Evolutionary conservation across 2,888 invertebrate genomes (phyloP), one percentile per base, ranked within the genome.

Genomic region (Lithophane leautieri): DNA sequence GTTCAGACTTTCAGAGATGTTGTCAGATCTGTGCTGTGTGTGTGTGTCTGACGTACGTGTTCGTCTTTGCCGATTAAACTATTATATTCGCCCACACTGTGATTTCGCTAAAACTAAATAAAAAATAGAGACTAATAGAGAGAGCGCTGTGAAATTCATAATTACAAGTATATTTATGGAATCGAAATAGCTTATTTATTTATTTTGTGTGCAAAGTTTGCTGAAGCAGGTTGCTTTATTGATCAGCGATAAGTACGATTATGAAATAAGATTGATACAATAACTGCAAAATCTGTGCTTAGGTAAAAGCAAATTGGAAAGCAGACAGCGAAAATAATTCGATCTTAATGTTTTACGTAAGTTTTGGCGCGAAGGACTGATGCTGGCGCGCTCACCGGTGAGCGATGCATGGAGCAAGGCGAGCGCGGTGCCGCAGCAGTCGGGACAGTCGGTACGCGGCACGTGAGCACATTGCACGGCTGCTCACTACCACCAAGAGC

Each of bases 361-460:
- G 63, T 54, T 71, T 79, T 73, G 69, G 71, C 71, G 73, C 66
- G 47, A 76, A 74, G 47, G 61, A 76, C 74, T 72, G 69, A 79
- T 79, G 72, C 70, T 73, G 34, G 65, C 52, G 56, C 50, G 44
- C n/a, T 60, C 60, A 60, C 60, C 60, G 44, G 52, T 78, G 60
- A 72, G 74, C 70, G 44, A 83, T 83, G 85, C 34, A 60, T 58
- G 44, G 60, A 82, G 44, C 19, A 56, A 70, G 50, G 25, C 66
- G 56, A 74, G 71, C 16, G 70, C 47, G 66, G 47, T n/a, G 67
- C 58, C 44, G 65, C 52, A 25, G 60, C 72, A 61, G n/a, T n/a
- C n/a, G n/a, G n/a, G n/a, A 60, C 81, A 89, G 85, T 88, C 75
- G 69, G 74, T 78, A 40, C 69, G 75, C 78, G 73, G 52, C 80